Evolutionary conservation across 1,140 invertebrate genomes (phyloP).

Genomic region (Thaumatotibia leucotreta): DNA sequence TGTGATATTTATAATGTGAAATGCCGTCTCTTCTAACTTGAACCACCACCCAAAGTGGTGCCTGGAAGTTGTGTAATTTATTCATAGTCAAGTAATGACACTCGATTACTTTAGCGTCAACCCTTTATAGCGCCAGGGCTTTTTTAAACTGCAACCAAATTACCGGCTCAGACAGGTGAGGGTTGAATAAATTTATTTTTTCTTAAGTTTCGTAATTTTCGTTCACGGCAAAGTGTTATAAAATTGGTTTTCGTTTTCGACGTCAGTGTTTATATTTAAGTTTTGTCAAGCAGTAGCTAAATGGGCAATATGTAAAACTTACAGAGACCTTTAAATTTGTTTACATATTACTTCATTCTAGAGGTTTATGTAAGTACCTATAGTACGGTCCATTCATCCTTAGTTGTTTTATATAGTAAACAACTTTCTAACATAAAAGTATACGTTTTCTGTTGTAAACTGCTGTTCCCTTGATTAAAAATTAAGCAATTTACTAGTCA

Average conservation of each 20-base stretch:
- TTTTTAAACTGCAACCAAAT: slow-evolving; percentile 58
- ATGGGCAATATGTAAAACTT: too few species aligned
- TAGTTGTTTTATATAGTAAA: too few species aligned
- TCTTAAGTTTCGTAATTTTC: not conserved
- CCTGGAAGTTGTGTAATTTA: slow-evolving; percentile 70
- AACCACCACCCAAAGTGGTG: slow-evolving; percentile 38
- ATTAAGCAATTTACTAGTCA: too few species aligned
- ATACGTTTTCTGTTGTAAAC: too few species aligned
- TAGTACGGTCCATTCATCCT: too few species aligned
- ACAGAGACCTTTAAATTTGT: too few species aligned
- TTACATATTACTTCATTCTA: too few species aligned
- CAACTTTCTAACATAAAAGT: too few species aligned
- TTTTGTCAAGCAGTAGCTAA: too few species aligned
- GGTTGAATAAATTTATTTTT: not conserved
- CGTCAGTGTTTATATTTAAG: too few species aligned
- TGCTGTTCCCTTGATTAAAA: too few species aligned
- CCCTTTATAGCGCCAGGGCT: slow-evolving; percentile 58
- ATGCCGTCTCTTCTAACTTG: slow-evolving; percentile 24
- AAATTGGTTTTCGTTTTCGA: not conserved
- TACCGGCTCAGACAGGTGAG: slow-evolving; percentile 17
- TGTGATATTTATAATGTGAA: not conserved
- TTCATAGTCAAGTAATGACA: slow-evolving; percentile 75
- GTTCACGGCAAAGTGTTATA: not conserved
- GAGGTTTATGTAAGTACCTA: too few species aligned
- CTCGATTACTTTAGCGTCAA: slow-evolving; percentile 71